Conservation (phyloP, 2,797 vertebrate species). For the Paramormyrops hopkinsi region DNA sequence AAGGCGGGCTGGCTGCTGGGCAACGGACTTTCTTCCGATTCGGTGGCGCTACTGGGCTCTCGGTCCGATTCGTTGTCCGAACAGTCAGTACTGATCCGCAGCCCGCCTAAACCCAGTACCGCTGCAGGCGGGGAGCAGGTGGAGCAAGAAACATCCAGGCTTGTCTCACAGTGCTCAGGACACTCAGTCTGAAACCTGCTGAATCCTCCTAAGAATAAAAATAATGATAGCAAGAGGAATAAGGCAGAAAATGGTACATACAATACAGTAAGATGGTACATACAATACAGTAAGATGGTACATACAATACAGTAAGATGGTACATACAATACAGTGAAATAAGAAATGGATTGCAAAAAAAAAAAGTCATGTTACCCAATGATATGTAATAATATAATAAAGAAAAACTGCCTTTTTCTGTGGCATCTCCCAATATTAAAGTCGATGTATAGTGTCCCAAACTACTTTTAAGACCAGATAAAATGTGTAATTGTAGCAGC, state of each 20-base stretch:
- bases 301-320: neutral
- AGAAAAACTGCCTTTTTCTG: neutral
- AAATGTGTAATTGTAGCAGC: neutral
- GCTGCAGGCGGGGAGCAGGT: constrained; percentile 83
- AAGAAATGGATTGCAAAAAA: neutral
- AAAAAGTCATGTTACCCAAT: neutral
- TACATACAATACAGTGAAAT: neutral
- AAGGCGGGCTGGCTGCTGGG: constrained; percentile 89
- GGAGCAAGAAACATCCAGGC: constrained; percentile 81
- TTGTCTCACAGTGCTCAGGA: constrained; percentile 91
- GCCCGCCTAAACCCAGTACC: constrained; percentile 82
- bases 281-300: neutral
- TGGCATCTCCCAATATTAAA: neutral
- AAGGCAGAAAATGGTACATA: neutral
- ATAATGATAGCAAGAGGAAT: neutral
- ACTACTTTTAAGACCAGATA: neutral
- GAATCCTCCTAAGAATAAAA: constrained; percentile 68
- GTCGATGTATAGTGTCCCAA: neutral
- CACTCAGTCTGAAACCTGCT: constrained; percentile 93
- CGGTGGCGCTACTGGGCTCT: constrained; percentile 89
- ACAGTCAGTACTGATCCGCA: constrained; percentile 91
- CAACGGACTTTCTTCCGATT: constrained; percentile 87
- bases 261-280: neutral
- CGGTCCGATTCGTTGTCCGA: constrained; percentile 91
- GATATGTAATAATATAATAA: neutral